These are phyloP conservation scores for Polydrusus cervinus DNA, from an alignment of 2,888 invertebrate genomes.

Conservation along the genomic window DNA sequence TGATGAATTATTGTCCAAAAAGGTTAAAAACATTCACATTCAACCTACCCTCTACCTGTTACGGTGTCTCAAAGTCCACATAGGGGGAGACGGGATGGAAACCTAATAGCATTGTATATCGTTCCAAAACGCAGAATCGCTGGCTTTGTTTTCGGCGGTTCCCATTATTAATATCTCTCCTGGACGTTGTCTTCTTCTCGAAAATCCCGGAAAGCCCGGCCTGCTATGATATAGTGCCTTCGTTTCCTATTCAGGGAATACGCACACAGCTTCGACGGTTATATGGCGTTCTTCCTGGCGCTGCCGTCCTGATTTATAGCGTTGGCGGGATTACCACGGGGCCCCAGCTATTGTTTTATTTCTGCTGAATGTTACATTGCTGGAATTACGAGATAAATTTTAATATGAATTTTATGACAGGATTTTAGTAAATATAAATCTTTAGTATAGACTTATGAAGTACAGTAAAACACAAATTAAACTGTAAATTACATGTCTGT, in stretches of 20 bases:
- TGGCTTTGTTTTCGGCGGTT: slow-evolving; percentile 37
- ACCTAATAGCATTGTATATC: background rate
- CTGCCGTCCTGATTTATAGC: slow-evolving; percentile 49
- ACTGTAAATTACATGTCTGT: too few species aligned
- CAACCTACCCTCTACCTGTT: too few species aligned
- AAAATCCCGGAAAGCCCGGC: slow-evolving; percentile 35
- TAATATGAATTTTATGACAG: background rate
- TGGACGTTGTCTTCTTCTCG: slow-evolving; percentile 35
- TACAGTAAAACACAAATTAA: too few species aligned
- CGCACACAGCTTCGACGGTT: slow-evolving; percentile 49
- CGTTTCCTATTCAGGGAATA: slow-evolving; percentile 57
- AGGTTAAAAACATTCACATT: too few species aligned
- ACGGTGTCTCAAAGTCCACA: too few species aligned
- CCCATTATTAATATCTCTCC: slow-evolving; percentile 51
- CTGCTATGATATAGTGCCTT: slow-evolving; percentile 53
- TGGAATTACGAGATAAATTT: background rate
- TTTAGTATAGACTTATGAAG: too few species aligned
- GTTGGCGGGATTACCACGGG: slow-evolving; percentile 50
- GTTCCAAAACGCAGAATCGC: slow-evolving; percentile 8
- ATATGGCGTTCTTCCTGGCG: slow-evolving; percentile 51
- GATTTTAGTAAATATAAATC: too few species aligned
- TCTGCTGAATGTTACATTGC: slow-evolving; percentile 32
- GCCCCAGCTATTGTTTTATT: slow-evolving; percentile 49
- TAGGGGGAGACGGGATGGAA: too few species aligned
- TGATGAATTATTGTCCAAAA: too few species aligned